Conservation (phyloP, 2,888 invertebrate species). For the Drosophila koepferae region DNA sequence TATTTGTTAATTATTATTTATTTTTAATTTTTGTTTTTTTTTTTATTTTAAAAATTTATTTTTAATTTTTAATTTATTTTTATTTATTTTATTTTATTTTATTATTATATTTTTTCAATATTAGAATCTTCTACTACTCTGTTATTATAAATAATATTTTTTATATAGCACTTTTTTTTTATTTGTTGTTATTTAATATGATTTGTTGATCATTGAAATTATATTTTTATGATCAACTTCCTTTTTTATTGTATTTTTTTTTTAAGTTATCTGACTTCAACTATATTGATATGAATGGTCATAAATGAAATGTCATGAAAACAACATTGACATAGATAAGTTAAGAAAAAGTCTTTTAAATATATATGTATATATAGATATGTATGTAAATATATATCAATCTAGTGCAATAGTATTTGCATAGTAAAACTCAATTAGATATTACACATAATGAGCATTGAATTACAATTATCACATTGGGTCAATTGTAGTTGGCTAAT, state of each 20-base stretch:
- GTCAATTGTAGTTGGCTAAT: slow-evolving; percentile 40
- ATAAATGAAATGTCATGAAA: background rate
- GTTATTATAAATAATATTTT: too few relatives aligned
- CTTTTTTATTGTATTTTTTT: background rate
- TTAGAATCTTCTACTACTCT: too few relatives aligned
- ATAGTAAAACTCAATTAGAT: slow-evolving; percentile 38
- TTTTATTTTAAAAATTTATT: too few relatives aligned
- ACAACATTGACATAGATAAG: background rate
- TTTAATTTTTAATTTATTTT: too few relatives aligned
- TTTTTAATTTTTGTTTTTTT: too few relatives aligned
- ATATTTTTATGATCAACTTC: background rate
- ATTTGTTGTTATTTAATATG: background rate
- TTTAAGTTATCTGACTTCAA: background rate
- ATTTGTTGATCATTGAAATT: background rate
- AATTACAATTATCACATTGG: slow-evolving; percentile 52
- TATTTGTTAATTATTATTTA: too few relatives aligned
- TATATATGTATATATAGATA: background rate
- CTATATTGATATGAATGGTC: background rate
- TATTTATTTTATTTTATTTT: too few relatives aligned
- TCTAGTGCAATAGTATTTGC: background rate
- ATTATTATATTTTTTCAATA: too few relatives aligned
- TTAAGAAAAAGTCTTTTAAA: background rate
- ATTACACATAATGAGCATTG: slow-evolving; percentile 47
- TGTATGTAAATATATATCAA: background rate
- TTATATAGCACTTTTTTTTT: too few relatives aligned